phyloP scores from a whole-genome alignment of 2,113 vertebrate genomes.

The Nematolebias whitei region DNA sequence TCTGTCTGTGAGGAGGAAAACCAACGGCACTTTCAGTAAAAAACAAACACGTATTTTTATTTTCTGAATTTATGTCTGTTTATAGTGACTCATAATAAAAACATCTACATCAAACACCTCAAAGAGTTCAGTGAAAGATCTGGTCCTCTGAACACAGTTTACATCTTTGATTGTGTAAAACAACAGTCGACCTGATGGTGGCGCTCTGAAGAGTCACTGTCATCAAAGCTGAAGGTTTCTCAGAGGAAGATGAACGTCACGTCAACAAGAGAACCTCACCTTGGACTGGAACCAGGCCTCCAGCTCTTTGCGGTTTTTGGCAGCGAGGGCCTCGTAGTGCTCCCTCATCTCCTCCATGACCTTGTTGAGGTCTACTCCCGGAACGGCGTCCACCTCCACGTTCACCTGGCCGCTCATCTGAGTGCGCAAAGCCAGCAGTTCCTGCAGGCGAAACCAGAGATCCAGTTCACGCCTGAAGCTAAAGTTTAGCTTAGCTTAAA shows the following conservation, averaged over 20 bases:
- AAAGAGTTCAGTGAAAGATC: too few species aligned
- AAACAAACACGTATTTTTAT: too few species aligned
- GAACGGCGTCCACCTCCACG: constrained; percentile 78
- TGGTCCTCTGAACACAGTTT: too few species aligned
- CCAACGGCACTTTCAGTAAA: neutral
- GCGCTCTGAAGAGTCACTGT: too few species aligned
- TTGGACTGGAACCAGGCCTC: constrained; percentile 77
- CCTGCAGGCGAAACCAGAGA: constrained; percentile 46
- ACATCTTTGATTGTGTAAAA: too few species aligned
- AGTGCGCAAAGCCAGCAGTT: constrained; percentile 50
- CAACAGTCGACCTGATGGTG: too few species aligned
- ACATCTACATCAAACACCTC: too few species aligned
- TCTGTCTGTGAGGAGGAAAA: constrained; percentile 73
- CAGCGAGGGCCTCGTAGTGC: constrained; percentile 84
- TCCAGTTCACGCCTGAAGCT: neutral
- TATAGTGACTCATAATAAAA: too few species aligned
- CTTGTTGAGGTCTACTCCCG: constrained; percentile 63
- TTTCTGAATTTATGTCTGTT: too few species aligned
- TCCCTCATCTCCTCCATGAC: constrained; percentile 79
- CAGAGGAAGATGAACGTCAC: neutral
- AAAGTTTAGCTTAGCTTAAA: too few species aligned
- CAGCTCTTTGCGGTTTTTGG: constrained; percentile 82
- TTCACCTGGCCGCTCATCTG: constrained; percentile 77
- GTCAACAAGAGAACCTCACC: constrained; percentile 24
- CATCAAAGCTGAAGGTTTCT: neutral